Percentiles rank a stretch among this genome's conserved stretches.
These are phyloP conservation scores for Bungarus multicinctus DNA, from an alignment of 2,113 vertebrate genomes.

Conservation along the genomic window DNA sequence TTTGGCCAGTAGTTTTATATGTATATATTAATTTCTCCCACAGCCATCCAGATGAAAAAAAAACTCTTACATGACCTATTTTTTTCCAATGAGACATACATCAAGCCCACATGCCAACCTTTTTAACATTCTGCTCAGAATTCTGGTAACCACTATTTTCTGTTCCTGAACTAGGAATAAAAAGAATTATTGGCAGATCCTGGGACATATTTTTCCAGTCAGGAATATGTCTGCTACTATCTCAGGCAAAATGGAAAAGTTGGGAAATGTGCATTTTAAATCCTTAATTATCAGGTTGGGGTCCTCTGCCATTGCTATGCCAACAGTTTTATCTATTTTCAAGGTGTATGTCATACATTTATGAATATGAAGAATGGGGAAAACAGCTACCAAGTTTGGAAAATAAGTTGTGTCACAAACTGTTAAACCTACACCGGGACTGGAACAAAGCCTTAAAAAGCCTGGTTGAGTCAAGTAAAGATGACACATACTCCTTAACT, in stretches of 20 bases:
- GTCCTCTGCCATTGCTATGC: not conserved
- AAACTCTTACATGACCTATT: not conserved
- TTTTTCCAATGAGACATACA: not conserved
- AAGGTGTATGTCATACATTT: slow-evolving; percentile 3
- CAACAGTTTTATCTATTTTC: not conserved
- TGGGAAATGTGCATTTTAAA: not conserved
- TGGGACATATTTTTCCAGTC: not conserved
- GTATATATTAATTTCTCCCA: not conserved
- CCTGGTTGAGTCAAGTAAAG: not conserved
- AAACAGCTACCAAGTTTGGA: not conserved
- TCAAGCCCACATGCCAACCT: not conserved
- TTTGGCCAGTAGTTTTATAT: not conserved
- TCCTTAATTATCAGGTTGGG: not conserved
- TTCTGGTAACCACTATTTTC: not conserved
- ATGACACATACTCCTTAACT: not conserved
- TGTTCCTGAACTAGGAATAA: not conserved
- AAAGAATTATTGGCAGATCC: not conserved
- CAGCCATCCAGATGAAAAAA: not conserved
- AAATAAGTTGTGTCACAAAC: not conserved
- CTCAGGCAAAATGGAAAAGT: not conserved
- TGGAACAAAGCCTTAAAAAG: not conserved
- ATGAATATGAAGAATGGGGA: not conserved
- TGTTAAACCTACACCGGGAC: not conserved
- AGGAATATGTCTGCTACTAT: not conserved
- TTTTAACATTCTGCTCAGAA: not conserved